Evolutionary conservation across 2,113 vertebrate genomes (phyloP).

Genomic region (Aleadryas rufinucha): DNA sequence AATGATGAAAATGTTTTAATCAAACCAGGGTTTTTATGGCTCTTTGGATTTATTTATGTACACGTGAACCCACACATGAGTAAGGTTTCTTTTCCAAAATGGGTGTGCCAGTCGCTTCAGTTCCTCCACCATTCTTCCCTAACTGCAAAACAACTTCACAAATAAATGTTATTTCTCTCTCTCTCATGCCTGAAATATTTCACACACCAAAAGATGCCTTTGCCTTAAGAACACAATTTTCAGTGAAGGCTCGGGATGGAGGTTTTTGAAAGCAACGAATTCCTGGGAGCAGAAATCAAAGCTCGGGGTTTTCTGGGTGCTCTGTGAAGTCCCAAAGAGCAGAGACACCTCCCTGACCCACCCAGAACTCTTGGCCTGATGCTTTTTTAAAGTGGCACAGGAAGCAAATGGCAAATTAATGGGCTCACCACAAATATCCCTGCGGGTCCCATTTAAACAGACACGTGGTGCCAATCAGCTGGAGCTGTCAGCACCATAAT

Average conservation of each 20-base stretch:
- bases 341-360: background rate
- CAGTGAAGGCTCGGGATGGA: background rate
- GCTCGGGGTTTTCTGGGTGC: background rate
- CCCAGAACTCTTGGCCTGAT: background rate
- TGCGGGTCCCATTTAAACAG: background rate
- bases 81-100: background rate
- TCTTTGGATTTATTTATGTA: background rate
- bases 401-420: background rate
- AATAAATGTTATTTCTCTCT: background rate
- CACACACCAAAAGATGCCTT: background rate
- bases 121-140: background rate
- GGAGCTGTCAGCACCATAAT: background rate
- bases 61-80: background rate
- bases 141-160: background rate
- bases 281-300: background rate
- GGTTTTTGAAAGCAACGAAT: background rate
- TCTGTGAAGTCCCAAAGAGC: background rate
- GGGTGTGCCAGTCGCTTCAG: background rate
- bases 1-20: background rate
- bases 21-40: accelerated
- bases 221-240: background rate
- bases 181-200: background rate
- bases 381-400: background rate
- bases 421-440: background rate
- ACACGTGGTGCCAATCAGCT: background rate